Evolutionary conservation across 1,140 invertebrate genomes (phyloP).

Genomic region (Metopolophium dirhodum): DNA sequence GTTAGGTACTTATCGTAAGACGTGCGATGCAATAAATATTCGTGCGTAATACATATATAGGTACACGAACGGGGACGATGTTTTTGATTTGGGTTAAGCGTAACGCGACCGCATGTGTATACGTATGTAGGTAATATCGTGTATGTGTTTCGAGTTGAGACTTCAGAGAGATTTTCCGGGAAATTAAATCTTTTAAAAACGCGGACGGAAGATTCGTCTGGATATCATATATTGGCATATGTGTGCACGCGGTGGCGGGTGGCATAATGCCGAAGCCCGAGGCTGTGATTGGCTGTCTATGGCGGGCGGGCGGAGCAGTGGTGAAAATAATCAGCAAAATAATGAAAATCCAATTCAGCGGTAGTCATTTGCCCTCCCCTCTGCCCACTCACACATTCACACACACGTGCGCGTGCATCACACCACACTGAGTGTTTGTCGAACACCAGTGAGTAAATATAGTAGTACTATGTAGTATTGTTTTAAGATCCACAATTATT

Average conservation of each 20-base stretch:
- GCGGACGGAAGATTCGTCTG: neutral
- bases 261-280: neutral
- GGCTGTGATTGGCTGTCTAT: neutral
- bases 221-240: neutral
- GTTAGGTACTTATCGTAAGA: neutral
- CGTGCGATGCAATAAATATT: neutral
- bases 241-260: neutral
- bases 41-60: neutral
- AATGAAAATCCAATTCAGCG: neutral
- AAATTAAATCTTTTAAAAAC: neutral
- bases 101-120: neutral
- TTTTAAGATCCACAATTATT: neutral
- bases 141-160: neutral
- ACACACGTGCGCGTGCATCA: no score
- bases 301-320: no score
- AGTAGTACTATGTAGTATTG: no score
- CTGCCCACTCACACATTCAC: neutral
- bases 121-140: neutral
- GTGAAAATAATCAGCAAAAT: neutral
- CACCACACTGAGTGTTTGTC: no score
- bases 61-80: neutral
- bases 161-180: neutral
- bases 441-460: neutral
- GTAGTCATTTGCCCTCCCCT: neutral
- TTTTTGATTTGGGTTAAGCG: neutral